phyloP scores from a whole-genome alignment of 2,888 invertebrate species.

The Aporophyla lueneburgensis region DNA sequence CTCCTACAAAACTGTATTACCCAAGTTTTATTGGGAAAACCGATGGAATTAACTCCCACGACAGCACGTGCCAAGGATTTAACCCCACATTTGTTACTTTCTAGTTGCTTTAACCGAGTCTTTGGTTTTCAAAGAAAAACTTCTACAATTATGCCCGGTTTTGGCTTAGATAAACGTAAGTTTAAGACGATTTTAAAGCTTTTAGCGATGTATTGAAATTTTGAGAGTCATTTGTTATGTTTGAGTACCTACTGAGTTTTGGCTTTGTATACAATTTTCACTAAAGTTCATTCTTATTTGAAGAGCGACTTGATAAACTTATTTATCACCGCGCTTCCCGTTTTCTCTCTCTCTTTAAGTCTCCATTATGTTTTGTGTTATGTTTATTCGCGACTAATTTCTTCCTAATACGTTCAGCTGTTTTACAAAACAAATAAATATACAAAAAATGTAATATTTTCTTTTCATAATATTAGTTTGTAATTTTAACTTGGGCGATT shows the following conservation, averaged over 20 bases:
- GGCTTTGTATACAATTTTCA: constrained; percentile 24
- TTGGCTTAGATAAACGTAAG: constrained; percentile 56
- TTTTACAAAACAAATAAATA: too few species aligned
- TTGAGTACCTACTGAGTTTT: constrained; percentile 24
- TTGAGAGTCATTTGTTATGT: constrained; percentile 22
- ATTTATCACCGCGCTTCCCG: too few species aligned
- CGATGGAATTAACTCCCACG: constrained; percentile 67
- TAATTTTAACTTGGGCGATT: constrained; percentile 14
- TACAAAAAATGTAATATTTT: too few species aligned
- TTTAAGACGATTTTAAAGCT: constrained; percentile 40
- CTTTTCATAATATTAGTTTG: too few species aligned
- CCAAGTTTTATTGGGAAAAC: constrained; percentile 73
- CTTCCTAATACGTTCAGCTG: too few species aligned
- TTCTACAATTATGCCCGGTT: constrained; percentile 58
- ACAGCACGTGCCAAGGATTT: constrained; percentile 61
- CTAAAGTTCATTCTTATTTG: too few species aligned
- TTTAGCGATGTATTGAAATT: constrained; percentile 41
- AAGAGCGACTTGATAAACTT: too few species aligned
- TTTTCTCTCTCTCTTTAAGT: too few species aligned
- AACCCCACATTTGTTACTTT: constrained; percentile 62
- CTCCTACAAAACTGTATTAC: constrained; percentile 67
- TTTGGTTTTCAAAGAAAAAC: constrained; percentile 61
- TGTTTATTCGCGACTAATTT: too few species aligned
- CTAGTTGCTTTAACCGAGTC: constrained; percentile 46
- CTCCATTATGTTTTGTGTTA: too few species aligned